Evolutionary conservation across 2,797 vertebrate genomes (phyloP).

Genomic region (Falco columbarius): DNA sequence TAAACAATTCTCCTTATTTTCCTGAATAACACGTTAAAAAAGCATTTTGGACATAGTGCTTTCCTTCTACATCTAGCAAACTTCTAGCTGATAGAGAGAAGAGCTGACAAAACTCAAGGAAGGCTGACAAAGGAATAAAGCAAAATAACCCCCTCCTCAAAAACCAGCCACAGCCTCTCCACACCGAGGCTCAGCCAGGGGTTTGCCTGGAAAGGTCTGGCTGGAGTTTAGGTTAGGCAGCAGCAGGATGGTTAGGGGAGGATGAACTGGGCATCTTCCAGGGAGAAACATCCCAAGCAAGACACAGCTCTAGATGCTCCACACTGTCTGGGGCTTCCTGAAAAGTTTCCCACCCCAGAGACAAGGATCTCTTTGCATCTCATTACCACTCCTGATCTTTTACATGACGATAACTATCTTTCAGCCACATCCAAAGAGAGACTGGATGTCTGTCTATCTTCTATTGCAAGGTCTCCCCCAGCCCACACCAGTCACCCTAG

Average conservation of each 20-base stretch:
- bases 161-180: neutral
- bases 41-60: neutral
- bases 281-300: neutral
- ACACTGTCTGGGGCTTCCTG: neutral
- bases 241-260: neutral
- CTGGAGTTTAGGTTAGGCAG: accelerated
- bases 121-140: neutral
- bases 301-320: neutral
- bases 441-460: neutral
- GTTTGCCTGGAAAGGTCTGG: neutral
- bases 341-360: neutral
- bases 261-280: neutral
- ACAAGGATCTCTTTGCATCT: neutral
- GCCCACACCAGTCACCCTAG: neutral
- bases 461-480: neutral
- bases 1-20: neutral
- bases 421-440: neutral
- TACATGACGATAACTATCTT: neutral
- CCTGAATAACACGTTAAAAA: neutral
- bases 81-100: neutral
- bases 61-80: neutral
- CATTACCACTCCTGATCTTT: neutral
- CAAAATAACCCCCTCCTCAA: neutral
- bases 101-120: neutral
- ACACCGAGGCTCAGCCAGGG: neutral